Conservation (phyloP, 1,140 invertebrate species). For the Atta colombica region DNA sequence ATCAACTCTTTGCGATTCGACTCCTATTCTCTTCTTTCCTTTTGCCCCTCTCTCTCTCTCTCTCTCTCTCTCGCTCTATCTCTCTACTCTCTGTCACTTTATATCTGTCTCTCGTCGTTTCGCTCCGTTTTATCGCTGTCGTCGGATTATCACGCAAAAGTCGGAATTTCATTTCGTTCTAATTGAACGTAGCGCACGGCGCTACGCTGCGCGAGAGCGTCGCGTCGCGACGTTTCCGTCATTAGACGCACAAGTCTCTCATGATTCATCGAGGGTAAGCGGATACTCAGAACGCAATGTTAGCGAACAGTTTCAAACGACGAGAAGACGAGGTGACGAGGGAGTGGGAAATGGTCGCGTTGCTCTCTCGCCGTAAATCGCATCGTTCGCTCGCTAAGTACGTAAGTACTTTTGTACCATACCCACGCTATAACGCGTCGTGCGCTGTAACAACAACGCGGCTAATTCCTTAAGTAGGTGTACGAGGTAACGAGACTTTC, state of each 20-base stretch:
- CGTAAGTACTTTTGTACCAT: conserved; percentile 51
- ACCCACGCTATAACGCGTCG: conserved; percentile 30
- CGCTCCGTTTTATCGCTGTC: conserved; percentile 9
- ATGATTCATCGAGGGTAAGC: conserved; percentile 55
- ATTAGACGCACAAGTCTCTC: conserved; percentile 38
- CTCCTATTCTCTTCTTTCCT: not conserved
- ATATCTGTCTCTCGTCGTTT: not conserved
- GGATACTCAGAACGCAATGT: not conserved
- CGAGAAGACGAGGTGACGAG: not conserved
- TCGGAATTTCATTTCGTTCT: conserved; percentile 83
- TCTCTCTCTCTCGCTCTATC: not conserved
- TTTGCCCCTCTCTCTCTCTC: not conserved
- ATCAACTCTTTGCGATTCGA: conserved; percentile 4
- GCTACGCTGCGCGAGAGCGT: not conserved
- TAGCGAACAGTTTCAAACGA: conserved; percentile 3
- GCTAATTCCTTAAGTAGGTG: conserved; percentile 66
- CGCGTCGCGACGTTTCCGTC: conserved; percentile 36
- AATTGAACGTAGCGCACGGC: conserved; percentile 78
- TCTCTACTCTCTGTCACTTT: not conserved
- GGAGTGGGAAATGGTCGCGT: not conserved
- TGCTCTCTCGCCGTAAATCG: conserved; percentile 12
- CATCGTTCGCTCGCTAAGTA: conserved; percentile 51
- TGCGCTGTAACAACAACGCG: conserved; percentile 42
- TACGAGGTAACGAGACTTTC: conserved; percentile 58
- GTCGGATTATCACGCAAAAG: conserved; percentile 45